phyloP scores from a whole-genome alignment of 1,140 invertebrate species.

The Metopolophium dirhodum region DNA sequence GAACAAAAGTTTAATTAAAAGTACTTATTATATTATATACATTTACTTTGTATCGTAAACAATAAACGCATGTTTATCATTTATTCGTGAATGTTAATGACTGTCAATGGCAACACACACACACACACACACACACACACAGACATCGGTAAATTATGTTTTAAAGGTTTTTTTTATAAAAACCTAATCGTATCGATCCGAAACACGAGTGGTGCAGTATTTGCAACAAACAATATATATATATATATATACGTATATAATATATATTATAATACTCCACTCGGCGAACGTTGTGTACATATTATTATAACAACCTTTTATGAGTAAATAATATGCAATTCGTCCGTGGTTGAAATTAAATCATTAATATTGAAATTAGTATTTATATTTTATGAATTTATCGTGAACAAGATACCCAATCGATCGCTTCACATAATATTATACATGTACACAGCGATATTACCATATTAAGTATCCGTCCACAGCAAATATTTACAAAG shows the following conservation, averaged over 20 bases:
- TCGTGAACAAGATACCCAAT: background rate
- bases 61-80: background rate
- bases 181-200: background rate
- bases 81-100: background rate
- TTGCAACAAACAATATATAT: background rate
- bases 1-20: slow-evolving; percentile 21
- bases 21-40: background rate
- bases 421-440: background rate
- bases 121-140: background rate
- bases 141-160: background rate
- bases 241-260: too few relatives aligned
- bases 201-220: background rate
- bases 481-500: background rate
- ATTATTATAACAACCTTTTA: background rate
- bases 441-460: background rate
- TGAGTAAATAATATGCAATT: background rate
- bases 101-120: background rate
- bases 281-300: background rate
- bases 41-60: background rate
- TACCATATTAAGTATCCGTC: background rate
- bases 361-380: background rate
- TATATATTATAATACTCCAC: background rate
- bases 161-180: background rate
- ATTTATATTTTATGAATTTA: slow-evolving; percentile 2
- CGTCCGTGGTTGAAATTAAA: background rate